Evolutionary conservation across 1,140 invertebrate species (phyloP).

Genomic region (Sitophilus oryzae): DNA sequence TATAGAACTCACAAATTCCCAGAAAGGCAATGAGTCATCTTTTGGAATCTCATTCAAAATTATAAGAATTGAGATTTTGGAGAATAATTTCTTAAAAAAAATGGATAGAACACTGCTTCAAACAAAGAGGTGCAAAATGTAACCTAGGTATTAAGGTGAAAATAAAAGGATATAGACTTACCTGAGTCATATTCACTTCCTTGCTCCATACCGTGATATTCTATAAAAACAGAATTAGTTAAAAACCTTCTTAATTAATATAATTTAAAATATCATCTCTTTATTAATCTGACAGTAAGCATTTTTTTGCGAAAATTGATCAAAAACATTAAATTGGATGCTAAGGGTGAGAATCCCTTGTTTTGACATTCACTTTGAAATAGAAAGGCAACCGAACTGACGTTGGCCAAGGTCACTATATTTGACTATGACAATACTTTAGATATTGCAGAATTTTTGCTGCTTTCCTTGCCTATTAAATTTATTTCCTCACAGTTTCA

Average conservation of each 20-base stretch:
- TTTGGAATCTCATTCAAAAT: constrained; percentile 32
- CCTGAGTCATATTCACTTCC: constrained; percentile 57
- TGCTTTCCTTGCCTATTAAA: constrained; percentile 27
- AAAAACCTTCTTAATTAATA: background rate
- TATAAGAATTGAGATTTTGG: constrained; percentile 17
- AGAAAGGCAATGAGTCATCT: constrained; percentile 31
- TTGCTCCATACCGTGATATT: constrained; percentile 58
- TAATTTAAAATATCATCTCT: background rate
- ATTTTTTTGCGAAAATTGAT: constrained; percentile 24
- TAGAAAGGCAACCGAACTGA: constrained; percentile 38
- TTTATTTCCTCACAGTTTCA: background rate
- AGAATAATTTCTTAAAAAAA: too few species aligned
- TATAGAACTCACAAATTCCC: constrained; percentile 30
- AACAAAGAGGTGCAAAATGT: constrained; percentile 19
- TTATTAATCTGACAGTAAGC: background rate
- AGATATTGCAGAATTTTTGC: constrained; percentile 31
- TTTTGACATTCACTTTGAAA: constrained; percentile 29
- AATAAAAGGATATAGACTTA: constrained; percentile 37
- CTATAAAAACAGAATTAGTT: constrained; percentile 44
- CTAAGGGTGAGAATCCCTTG: constrained; percentile 27
- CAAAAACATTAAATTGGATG: constrained; percentile 24
- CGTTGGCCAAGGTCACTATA: constrained; percentile 43
- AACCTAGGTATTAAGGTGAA: background rate
- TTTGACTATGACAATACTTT: constrained; percentile 42
- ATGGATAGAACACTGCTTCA: background rate